Conservation (phyloP, 2,888 invertebrate genomes). For the Lasius platythorax region DNA sequence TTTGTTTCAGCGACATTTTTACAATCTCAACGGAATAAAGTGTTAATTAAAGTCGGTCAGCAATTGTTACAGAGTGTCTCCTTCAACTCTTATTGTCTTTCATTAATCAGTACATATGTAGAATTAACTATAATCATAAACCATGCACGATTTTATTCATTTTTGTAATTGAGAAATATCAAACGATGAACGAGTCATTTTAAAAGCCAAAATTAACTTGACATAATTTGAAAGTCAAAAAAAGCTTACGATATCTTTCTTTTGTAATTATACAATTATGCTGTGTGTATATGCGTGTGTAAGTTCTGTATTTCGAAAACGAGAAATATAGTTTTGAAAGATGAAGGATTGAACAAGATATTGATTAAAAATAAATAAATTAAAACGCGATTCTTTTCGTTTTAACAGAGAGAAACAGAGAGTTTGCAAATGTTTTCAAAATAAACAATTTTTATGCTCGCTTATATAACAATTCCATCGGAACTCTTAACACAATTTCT, state of each 20-base stretch:
- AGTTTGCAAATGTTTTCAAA: not conserved
- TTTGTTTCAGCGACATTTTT: not conserved
- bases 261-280: not conserved
- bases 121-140: not conserved
- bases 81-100: slow-evolving; percentile 28
- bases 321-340: no score
- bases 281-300: no score
- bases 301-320: not conserved
- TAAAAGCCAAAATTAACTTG: not conserved
- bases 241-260: not conserved
- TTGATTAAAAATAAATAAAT: not conserved
- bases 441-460: not conserved
- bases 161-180: not conserved
- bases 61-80: slow-evolving; percentile 16
- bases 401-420: not conserved
- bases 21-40: slow-evolving; percentile 6
- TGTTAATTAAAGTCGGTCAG: slow-evolving; percentile 17
- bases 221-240: not conserved
- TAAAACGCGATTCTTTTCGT: not conserved
- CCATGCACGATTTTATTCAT: not conserved
- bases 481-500: not conserved
- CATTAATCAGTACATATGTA: not conserved
- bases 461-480: not conserved
- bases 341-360: not conserved
- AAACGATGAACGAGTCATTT: not conserved